phyloP scores from a whole-genome alignment of 2,113 vertebrate species.

The Lophotis ruficrista region DNA sequence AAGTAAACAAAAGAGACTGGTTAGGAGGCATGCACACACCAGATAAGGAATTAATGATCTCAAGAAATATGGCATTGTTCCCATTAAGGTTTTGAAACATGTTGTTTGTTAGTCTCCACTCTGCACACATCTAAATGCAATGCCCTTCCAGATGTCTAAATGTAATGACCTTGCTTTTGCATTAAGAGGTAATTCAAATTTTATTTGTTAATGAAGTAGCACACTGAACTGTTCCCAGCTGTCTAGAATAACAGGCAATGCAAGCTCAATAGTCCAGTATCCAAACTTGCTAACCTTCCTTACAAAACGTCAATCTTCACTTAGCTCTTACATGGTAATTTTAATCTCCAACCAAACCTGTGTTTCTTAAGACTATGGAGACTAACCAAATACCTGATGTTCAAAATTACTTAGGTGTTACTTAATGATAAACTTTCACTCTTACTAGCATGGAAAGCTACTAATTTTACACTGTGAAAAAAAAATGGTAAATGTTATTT shows the following conservation, averaged over 20 bases:
- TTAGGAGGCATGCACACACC: slow-evolving; percentile 31
- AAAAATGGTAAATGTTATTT: background rate
- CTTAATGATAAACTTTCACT: background rate
- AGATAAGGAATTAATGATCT: slow-evolving; percentile 70
- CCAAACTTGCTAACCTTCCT: background rate
- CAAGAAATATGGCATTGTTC: slow-evolving; percentile 21
- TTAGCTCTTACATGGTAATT: background rate
- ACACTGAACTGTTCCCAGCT: background rate
- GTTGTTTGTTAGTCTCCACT: slow-evolving; percentile 21
- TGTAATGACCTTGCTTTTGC: background rate
- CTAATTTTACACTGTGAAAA: background rate
- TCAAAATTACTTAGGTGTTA: background rate
- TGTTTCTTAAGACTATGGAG: background rate
- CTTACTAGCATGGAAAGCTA: background rate
- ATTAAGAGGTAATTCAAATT: background rate
- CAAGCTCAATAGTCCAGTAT: background rate
- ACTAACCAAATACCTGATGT: background rate
- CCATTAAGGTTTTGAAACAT: slow-evolving; percentile 36
- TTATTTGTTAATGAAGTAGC: slow-evolving; percentile 24
- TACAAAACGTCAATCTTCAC: background rate
- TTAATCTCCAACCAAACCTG: background rate
- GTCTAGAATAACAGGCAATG: background rate
- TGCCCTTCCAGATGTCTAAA: background rate
- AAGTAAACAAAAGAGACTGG: slow-evolving; percentile 50
- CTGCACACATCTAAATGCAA: background rate